These are phyloP conservation scores for Danio kyathit DNA, from an alignment of 2,797 vertebrate genomes.

Conservation along the genomic window DNA sequence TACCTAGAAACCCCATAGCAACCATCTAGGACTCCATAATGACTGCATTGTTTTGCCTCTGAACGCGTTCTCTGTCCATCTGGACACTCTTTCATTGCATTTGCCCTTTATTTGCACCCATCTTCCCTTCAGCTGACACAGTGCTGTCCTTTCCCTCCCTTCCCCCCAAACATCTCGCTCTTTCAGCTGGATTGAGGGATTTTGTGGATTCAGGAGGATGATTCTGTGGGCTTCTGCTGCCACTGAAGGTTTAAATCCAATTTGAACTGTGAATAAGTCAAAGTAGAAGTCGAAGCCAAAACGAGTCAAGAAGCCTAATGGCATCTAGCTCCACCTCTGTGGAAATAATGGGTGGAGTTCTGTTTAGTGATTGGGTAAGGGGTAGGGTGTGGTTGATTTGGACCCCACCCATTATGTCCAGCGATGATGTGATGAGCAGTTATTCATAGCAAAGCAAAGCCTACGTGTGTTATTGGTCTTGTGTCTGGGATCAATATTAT, in stretches of 20 bases:
- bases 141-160: constrained; percentile 35
- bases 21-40: neutral
- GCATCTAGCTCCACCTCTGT: neutral
- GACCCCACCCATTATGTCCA: no score
- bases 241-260: constrained; percentile 63
- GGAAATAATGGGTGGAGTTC: no score
- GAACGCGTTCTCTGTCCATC: constrained; percentile 8
- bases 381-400: no score
- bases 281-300: constrained; percentile 50
- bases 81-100: constrained; percentile 18
- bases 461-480: neutral
- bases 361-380: no score
- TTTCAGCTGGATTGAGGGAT: constrained; percentile 33
- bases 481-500: neutral
- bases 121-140: constrained; percentile 35
- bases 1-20: neutral
- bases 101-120: neutral
- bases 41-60: neutral
- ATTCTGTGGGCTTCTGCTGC: constrained; percentile 57
- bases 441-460: neutral
- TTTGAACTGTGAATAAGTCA: constrained; percentile 59
- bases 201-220: constrained; percentile 46
- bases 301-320: neutral
- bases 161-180: constrained; percentile 7
- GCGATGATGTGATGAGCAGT: no score